phyloP scores from a whole-genome alignment of 2,888 invertebrate species.

The Endomychus coccineus region DNA sequence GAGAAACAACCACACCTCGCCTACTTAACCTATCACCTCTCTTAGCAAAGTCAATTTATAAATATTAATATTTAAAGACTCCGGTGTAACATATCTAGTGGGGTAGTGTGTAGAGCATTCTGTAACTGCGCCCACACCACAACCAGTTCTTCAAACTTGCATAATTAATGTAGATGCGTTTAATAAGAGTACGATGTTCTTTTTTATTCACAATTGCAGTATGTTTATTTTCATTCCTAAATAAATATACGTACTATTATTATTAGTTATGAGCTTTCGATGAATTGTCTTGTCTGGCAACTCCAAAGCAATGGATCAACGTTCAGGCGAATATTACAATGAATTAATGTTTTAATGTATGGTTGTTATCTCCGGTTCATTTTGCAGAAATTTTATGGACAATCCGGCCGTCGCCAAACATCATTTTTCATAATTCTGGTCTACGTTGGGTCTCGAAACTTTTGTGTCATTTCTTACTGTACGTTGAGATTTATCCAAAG shows the following conservation, averaged over 20 bases:
- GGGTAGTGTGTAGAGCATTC: slow-evolving; percentile 12
- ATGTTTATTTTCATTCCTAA: neutral
- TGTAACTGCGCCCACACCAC: slow-evolving; percentile 11
- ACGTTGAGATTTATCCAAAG: no score
- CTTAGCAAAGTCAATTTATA: slow-evolving; percentile 41
- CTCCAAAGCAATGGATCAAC: no score
- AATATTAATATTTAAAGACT: slow-evolving; percentile 42
- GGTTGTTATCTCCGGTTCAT: no score
- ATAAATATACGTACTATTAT: neutral
- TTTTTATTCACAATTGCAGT: slow-evolving; percentile 6
- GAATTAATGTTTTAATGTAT: no score
- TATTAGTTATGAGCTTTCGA: neutral
- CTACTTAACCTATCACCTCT: slow-evolving; percentile 42
- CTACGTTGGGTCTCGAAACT: no score
- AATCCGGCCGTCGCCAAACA: no score
- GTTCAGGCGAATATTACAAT: no score
- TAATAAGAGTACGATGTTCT: slow-evolving; percentile 22
- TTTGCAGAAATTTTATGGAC: no score
- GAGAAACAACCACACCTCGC: slow-evolving; percentile 35
- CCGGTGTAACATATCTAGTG: slow-evolving; percentile 31
- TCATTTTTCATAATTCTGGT: no score
- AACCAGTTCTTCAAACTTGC: slow-evolving; percentile 26
- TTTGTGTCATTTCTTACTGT: no score
- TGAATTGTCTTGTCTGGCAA: no score
- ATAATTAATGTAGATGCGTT: slow-evolving; percentile 29